phyloP scores from a whole-genome alignment of 23 tunicate genomes.

The Halocynthia aurantium region DNA sequence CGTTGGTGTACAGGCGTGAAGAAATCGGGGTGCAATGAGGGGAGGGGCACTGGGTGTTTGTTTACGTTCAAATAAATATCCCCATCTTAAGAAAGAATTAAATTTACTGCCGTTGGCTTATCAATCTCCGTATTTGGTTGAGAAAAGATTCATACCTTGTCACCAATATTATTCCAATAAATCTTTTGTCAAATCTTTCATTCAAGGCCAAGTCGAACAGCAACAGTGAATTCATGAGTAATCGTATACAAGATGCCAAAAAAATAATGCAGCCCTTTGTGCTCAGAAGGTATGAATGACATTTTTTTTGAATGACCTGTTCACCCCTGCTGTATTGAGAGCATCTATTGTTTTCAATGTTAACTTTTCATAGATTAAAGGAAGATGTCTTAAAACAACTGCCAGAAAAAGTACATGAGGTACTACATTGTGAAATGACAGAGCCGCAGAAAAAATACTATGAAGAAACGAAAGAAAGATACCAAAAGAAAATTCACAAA shows the following conservation, averaged over 20 bases:
- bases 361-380: constrained; percentile 48
- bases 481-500: constrained; percentile 36
- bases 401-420: constrained; percentile 51
- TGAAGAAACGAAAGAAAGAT: constrained; percentile 51
- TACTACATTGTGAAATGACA: constrained; percentile 47
- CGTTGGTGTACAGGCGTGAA: too few relatives aligned
- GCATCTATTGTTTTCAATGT: neutral
- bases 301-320: too few relatives aligned
- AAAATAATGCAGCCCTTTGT: constrained; percentile 97
- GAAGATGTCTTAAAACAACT: constrained; percentile 82
- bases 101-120: too few relatives aligned
- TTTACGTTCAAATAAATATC: too few relatives aligned
- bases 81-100: too few relatives aligned
- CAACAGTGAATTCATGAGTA: constrained; percentile 22
- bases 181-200: neutral
- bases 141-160: too few relatives aligned
- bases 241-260: constrained; percentile 70
- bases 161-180: too few relatives aligned
- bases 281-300: constrained; percentile 40
- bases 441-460: constrained; percentile 41
- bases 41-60: too few relatives aligned
- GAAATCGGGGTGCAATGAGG: neutral
- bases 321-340: neutral
- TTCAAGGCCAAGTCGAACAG: constrained; percentile 19
- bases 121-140: too few relatives aligned